Conservation (phyloP, 2,888 invertebrate genomes). For the Drosophila mimetica region DNA sequence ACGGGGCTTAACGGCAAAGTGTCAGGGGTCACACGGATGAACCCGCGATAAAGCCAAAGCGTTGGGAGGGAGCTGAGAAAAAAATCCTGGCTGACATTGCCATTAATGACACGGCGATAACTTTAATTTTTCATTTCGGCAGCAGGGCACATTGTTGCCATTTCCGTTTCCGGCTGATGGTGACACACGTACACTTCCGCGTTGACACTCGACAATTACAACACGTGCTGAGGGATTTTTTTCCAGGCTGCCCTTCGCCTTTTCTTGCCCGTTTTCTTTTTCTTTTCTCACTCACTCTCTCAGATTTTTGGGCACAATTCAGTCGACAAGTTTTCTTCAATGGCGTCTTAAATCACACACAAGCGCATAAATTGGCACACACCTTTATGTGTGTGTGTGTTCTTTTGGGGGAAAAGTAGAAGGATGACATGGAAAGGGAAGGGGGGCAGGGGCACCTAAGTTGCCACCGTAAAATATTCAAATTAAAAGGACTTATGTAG, state of each 20-base stretch:
- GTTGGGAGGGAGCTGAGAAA: conserved; percentile 6
- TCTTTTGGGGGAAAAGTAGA: background rate
- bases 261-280: conserved; percentile 22
- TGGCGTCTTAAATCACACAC: conserved; percentile 48
- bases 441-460: conserved; percentile 27
- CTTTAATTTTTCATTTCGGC: conserved; percentile 67
- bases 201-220: conserved; percentile 70
- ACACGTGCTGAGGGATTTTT: conserved; percentile 65
- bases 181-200: conserved; percentile 46
- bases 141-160: conserved; percentile 49
- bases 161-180: conserved; percentile 65
- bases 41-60: conserved; percentile 42
- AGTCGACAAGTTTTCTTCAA: conserved; percentile 40
- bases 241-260: conserved; percentile 1
- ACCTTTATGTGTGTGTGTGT: conserved; percentile 9
- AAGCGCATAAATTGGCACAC: conserved; percentile 23
- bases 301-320: conserved; percentile 51
- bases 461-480: conserved; percentile 77
- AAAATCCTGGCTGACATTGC: conserved; percentile 29
- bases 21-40: conserved; percentile 30
- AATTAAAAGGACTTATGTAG: conserved; percentile 82
- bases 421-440: background rate
- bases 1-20: conserved; percentile 18
- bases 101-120: conserved; percentile 66
- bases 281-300: background rate